Evolutionary conservation across 2,888 invertebrate species (phyloP).

Genomic region (Nephrotoma appendiculata): DNA sequence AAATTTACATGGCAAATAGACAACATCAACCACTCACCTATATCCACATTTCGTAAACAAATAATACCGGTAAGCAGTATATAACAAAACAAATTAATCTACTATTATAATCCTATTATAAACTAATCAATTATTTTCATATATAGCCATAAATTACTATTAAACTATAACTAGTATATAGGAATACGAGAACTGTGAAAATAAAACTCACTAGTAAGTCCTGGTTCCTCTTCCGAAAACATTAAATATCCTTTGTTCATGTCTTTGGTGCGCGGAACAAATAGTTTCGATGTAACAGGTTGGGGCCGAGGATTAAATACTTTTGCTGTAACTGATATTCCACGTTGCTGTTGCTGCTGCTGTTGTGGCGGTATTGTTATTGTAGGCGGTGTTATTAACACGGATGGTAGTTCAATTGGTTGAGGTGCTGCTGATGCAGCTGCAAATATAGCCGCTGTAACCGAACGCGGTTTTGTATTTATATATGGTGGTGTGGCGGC

Average conservation of each 20-base stretch:
- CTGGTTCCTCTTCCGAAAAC: slow-evolving; percentile 71
- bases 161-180: neutral
- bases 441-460: slow-evolving; percentile 27
- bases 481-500: neutral
- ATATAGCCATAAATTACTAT: neutral
- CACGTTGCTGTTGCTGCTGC: neutral
- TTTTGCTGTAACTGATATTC: neutral
- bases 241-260: slow-evolving; percentile 88
- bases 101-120: neutral
- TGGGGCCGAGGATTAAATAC: slow-evolving; percentile 10
- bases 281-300: slow-evolving; percentile 48
- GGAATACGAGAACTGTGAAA: slow-evolving; percentile 5
- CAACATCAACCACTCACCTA: neutral
- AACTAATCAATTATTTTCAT: neutral
- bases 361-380: neutral
- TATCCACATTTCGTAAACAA: neutral
- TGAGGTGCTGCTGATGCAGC: slow-evolving; percentile 4
- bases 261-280: slow-evolving; percentile 73
- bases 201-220: slow-evolving; percentile 65
- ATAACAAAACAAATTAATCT: neutral
- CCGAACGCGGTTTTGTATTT: slow-evolving; percentile 22
- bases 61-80: neutral
- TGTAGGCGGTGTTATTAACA: neutral
- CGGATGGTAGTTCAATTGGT: neutral
- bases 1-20: neutral